These are phyloP conservation scores for Channallabes apus DNA, from an alignment of 2,797 vertebrate species.

Conservation along the genomic window DNA sequence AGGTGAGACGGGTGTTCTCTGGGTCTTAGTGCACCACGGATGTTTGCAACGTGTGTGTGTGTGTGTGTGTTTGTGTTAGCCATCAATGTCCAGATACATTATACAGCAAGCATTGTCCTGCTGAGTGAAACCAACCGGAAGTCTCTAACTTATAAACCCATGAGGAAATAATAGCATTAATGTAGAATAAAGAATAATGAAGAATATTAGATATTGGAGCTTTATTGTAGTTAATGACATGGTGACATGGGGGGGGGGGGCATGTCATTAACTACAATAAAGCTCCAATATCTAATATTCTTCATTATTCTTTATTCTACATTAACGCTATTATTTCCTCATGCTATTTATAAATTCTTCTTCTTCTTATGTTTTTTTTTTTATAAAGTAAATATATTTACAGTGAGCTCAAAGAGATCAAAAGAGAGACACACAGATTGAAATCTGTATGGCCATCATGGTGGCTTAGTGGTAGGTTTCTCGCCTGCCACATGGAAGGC, in stretches of 20 bases:
- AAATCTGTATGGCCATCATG: background rate
- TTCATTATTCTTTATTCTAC: too few relatives aligned
- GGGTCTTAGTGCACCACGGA: constrained; percentile 47
- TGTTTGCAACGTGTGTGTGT: background rate
- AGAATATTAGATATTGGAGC: too few relatives aligned
- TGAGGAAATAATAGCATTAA: too few relatives aligned
- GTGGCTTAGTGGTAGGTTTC: too few relatives aligned
- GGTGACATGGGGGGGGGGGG: too few relatives aligned
- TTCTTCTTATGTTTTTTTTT: background rate
- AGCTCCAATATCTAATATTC: too few relatives aligned
- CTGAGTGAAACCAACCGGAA: background rate
- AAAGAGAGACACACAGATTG: background rate
- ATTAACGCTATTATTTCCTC: background rate
- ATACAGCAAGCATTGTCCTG: background rate
- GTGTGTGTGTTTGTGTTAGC: background rate
- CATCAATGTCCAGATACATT: background rate
- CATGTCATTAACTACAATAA: background rate
- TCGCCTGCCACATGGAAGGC: too few relatives aligned
- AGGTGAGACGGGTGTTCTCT: constrained; percentile 40
- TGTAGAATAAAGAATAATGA: too few relatives aligned
- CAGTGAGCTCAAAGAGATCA: background rate
- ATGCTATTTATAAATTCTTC: background rate
- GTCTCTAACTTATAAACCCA: background rate
- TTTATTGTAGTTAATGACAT: too few relatives aligned
- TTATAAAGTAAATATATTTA: background rate